Base-by-base conservation (phyloP, 2,888 invertebrate genomes). In the Campopleginae sp. region DNA sequence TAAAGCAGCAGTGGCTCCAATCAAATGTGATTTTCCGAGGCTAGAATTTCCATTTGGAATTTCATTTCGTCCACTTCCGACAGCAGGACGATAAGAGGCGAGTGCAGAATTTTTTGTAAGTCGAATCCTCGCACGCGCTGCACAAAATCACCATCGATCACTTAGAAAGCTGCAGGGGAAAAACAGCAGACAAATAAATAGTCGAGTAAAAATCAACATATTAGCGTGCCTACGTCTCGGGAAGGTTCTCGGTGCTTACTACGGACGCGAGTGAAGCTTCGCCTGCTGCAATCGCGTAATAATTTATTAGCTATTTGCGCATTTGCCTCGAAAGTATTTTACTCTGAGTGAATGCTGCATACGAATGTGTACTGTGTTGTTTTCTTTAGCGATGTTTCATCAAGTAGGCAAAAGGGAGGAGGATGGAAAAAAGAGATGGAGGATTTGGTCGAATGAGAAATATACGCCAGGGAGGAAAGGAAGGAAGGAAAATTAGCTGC, bases 401-500 rank as follows among this genome's bases (percentile, higher is more conserved):
- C 88, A 90, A 89, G 90, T 89, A 89, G 87, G 88, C 78, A 63
- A 19, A 46, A 27, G 71, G 63, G 48, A 65, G 65, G 65, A 63
- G 33, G 46, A 33, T 31, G n/a, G 33, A 19, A 65, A 48, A 48
- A 76, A 46, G 31, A 76, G 75, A 76, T 61, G 61, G 74, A 61
- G 44, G 61, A 74, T 61, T 44, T 17, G 23, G 72, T 54, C 42
- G 54, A 74, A 74, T 74, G 58, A 58, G 58, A 74, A 38, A 74
- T 42, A 74, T 42, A 42, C 42, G 58, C 58, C 72, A 58, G 58
- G 4, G 27, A 58, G 72, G 44, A 58, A 46, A 61, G 65, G 58
- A 31, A 71, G 88, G 90, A 91, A 91, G 91, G 91, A 91, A 92
- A 93, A 93, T 93, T 92, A 92, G 92, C 89, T 90, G 89, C 88